A percentile compares a stretch with the other conserved stretches of the same genome.
phyloP scores from a whole-genome alignment of 1,140 invertebrate genomes.

The Achroia grisella region DNA sequence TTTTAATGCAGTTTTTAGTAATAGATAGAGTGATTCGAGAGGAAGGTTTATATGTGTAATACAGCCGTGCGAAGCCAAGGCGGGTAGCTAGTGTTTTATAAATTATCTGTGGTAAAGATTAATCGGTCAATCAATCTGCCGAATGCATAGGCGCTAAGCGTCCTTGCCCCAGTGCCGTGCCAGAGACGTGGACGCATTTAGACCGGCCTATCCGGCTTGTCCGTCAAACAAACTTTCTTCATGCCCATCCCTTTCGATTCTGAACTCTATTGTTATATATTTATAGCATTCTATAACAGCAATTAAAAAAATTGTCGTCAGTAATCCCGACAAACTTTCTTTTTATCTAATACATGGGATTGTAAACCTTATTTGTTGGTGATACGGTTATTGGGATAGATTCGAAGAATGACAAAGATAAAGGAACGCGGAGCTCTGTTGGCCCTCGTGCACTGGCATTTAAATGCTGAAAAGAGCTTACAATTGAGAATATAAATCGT shows the following conservation, averaged over 20 bases:
- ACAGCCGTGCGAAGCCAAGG: too few relatives aligned
- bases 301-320: constrained; percentile 15
- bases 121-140: constrained; percentile 67
- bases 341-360: constrained; percentile 13
- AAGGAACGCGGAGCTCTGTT: constrained; percentile 42
- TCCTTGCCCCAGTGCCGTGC: constrained; percentile 67
- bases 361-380: constrained; percentile 19
- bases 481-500: constrained; percentile 7
- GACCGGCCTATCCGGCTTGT: constrained; percentile 47
- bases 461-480: constrained; percentile 41
- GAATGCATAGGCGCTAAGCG: constrained; percentile 54
- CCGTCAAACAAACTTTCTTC: constrained; percentile 46
- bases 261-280: not conserved
- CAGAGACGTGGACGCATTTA: constrained; percentile 61
- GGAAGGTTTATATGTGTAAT: too few relatives aligned
- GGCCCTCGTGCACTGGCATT: constrained; percentile 49
- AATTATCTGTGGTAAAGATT: constrained; percentile 39
- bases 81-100: not conserved
- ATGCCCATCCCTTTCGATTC: constrained; percentile 24
- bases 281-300: not conserved
- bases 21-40: too few relatives aligned
- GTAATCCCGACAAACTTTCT: constrained; percentile 28
- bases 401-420: constrained; percentile 18
- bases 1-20: too few relatives aligned
- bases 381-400: constrained; percentile 15